Evolutionary conservation across 2,888 invertebrate genomes (phyloP).

Genomic region (Muscina levida): DNA sequence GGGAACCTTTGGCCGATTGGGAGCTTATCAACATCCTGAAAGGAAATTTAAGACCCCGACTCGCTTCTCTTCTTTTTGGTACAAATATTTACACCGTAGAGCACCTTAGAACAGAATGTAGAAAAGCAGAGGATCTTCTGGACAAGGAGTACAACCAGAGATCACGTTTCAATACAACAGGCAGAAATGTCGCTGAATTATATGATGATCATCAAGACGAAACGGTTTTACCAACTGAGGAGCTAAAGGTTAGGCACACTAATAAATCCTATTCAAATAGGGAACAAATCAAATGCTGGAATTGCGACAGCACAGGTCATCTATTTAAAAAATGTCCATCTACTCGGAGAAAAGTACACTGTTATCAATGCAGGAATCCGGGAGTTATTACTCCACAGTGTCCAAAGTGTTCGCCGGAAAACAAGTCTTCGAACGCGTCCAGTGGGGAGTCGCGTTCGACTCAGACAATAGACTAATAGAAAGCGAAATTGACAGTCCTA

Average conservation of each 20-base stretch:
- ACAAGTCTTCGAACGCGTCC: conserved; percentile 12
- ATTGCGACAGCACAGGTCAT: conserved; percentile 41
- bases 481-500: too few species aligned
- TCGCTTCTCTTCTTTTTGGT: too few species aligned
- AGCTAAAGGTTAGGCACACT: background rate
- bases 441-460: conserved; percentile 38
- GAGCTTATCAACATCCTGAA: conserved; percentile 25
- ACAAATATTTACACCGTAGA: background rate
- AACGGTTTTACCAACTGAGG: too few species aligned
- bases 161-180: background rate
- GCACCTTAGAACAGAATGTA: background rate
- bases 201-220: background rate
- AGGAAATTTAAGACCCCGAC: background rate
- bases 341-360: conserved; percentile 25
- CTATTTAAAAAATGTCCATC: conserved; percentile 37
- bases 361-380: conserved; percentile 33
- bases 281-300: conserved; percentile 38
- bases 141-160: conserved; percentile 16
- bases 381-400: conserved; percentile 34
- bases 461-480: too few species aligned
- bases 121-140: background rate
- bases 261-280: background rate
- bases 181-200: background rate
- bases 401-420: conserved; percentile 42
- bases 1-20: conserved; percentile 19